These are phyloP conservation scores for Gallinago media DNA, from an alignment of 2,113 vertebrate genomes.

Conservation along the genomic window DNA sequence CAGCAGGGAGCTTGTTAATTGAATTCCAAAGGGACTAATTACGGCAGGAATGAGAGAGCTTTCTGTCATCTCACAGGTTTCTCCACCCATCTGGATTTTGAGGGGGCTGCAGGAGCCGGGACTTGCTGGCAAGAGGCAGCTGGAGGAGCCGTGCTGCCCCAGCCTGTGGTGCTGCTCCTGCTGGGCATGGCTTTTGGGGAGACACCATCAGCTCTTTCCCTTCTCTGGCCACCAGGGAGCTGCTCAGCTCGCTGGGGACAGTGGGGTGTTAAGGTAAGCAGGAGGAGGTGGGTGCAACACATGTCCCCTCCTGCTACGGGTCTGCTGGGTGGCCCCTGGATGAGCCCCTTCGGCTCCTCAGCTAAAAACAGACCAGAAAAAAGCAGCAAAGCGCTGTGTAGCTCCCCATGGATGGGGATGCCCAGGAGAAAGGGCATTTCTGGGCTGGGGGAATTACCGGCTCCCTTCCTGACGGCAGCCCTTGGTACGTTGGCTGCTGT, in stretches of 20 bases:
- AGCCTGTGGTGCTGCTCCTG: neutral
- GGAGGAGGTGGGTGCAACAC: neutral
- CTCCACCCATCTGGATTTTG: neutral
- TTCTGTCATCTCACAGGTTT: neutral
- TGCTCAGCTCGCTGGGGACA: neutral
- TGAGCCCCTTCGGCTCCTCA: neutral
- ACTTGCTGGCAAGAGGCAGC: neutral
- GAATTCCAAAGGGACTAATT: slow-evolving; percentile 70
- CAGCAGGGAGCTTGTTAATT: slow-evolving; percentile 46
- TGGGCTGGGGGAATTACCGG: neutral
- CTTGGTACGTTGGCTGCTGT: rapidly evolving
- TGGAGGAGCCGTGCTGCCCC: neutral
- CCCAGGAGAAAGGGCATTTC: neutral
- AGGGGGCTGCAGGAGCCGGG: neutral
- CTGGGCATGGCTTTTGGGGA: neutral
- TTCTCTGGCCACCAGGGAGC: neutral
- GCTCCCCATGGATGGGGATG: too few species aligned
- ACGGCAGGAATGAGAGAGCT: neutral
- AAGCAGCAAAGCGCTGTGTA: neutral
- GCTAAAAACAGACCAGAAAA: neutral
- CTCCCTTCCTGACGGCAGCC: rapidly evolving
- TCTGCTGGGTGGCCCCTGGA: neutral
- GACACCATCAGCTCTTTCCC: neutral
- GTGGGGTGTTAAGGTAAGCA: rapidly evolving
- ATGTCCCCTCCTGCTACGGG: rapidly evolving